Evolutionary conservation across 30 jellyfish, hydroid and myxozoan species (phyloP), one percentile per base, ranked within the genome.

Genomic region (Pseudorhiza aurosa): DNA sequence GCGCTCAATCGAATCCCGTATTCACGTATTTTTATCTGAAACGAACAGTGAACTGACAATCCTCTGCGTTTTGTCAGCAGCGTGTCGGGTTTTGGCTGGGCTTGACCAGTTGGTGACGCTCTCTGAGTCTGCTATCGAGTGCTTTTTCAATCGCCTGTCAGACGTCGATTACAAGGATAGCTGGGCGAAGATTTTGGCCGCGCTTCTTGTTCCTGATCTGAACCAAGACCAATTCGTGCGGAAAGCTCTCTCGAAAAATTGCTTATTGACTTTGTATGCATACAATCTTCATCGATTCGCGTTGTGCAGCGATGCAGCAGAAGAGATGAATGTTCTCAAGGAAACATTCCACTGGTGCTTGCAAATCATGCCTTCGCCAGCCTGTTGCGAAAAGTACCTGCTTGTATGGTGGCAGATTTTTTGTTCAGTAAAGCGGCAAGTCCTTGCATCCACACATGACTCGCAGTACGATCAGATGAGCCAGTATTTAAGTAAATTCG

Each of bases 391-490:
- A 56, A 89, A 89, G 73, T 35, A 43, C 4, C 64, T 89, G 19
- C 29, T 89, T 60, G 53, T 89, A 2, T 89, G 97, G 97, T 73
- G 83, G 79, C 97, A 90, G 44, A 56, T 72, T 4, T 45, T 90
- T 63, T 51, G 83, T 30, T 53, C 59, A 15, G 95, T 88, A 4
- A 67, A 81, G 33, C 53, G 65, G 55, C 86, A 43, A 18, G 64
- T 62, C 8, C 31, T 33, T 36, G 27, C 86, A 43, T 21, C 25
- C 26, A 53, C 73, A 17, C 30, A 44, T n/a, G 44, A n/a, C 27
- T 14, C 43, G 47, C 65, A 58, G 28, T 14, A 27, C 33, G 60
- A 57, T 14, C 67, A 45, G 75, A 42, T 90, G 40, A 71, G 70
- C 40, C 87, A 77, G 35, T 59, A 90, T 25, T 51, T 90, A 21